These are phyloP conservation scores for Orussus abietinus DNA, from an alignment of 1,140 invertebrate genomes.

Conservation along the genomic window DNA sequence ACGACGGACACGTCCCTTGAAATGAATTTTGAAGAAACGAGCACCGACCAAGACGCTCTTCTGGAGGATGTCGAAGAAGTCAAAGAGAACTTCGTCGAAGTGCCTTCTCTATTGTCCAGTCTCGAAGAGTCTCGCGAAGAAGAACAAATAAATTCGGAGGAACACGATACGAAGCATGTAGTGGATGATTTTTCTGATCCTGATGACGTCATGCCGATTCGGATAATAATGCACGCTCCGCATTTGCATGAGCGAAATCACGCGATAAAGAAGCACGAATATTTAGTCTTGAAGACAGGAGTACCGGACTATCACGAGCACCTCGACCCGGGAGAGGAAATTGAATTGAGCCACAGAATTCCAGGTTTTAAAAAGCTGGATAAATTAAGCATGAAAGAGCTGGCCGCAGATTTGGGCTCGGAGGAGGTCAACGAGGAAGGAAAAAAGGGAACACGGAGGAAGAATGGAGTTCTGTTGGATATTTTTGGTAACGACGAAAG, in stretches of 20 bases:
- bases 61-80: too few species aligned
- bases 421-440: too few species aligned
- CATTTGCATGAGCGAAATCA: slow-evolving; percentile 28
- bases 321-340: slow-evolving; percentile 15
- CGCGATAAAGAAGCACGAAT: slow-evolving; percentile 25
- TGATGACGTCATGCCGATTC: slow-evolving; percentile 18
- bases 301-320: slow-evolving; percentile 33
- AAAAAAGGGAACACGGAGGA: too few species aligned
- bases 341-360: too few species aligned
- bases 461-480: too few species aligned
- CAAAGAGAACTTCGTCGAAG: too few species aligned
- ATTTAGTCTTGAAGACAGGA: slow-evolving; percentile 29
- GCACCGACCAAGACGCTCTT: too few species aligned
- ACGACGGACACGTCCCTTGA: too few species aligned
- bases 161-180: background rate
- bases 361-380: background rate
- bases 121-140: too few species aligned
- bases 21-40: too few species aligned
- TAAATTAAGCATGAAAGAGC: slow-evolving; percentile 1
- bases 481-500: slow-evolving; percentile 29
- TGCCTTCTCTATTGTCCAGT: too few species aligned
- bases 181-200: slow-evolving; percentile 1
- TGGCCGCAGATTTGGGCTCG: too few species aligned
- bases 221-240: slow-evolving; percentile 39
- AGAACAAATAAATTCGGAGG: background rate